Evolutionary conservation across 2,113 vertebrate genomes (phyloP), one percentile per base, ranked within the genome.

Genomic region (Cyrtonyx montezumae): DNA sequence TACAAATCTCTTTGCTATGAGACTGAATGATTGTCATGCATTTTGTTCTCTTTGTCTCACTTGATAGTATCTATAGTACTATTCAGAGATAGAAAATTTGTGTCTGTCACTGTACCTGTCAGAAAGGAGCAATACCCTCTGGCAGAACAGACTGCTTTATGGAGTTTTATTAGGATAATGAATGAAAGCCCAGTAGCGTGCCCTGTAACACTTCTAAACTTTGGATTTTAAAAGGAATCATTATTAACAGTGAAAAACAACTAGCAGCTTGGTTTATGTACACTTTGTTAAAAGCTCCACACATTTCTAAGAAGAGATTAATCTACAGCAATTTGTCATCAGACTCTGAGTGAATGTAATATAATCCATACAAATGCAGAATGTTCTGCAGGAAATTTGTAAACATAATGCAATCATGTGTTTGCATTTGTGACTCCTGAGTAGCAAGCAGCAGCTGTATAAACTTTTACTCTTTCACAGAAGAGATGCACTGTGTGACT

Each of bases 91-190:
- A 93, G 95, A 92, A 91, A 97, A 97, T 96, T 91, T 91, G 90
- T 96, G 97, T 88, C 96, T 97, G 96, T 97, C 97, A 97, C 91
- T 95, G 91, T 97, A 96, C 97, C 97, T 97, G 97, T 96, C 96
- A 96, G 91, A 90, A 92, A 97, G 92, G 94, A 97, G 93, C 95
- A 96, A 95, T 95, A 90, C 96, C 96, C 97, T 96, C 95, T 90
- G 95, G 97, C 94, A 97, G 97, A 5, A 87, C 95, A 95, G 96
- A 97, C 97, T 96, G 87, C 94, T 97, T 98, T 96, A 97, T 96
- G 94, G 97, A 97, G 97, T 98, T 98, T 97, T 98, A 97, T 97
- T 97, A 97, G 96, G 97, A 97, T 98, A 98, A 98, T 97, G 98
- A 97, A 98, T 98, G 97, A 98, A 97, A 97, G 97, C 97, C 98